Evolutionary conservation across 2,797 vertebrate genomes (phyloP).

Genomic region (Okamejei kenojei): DNA sequence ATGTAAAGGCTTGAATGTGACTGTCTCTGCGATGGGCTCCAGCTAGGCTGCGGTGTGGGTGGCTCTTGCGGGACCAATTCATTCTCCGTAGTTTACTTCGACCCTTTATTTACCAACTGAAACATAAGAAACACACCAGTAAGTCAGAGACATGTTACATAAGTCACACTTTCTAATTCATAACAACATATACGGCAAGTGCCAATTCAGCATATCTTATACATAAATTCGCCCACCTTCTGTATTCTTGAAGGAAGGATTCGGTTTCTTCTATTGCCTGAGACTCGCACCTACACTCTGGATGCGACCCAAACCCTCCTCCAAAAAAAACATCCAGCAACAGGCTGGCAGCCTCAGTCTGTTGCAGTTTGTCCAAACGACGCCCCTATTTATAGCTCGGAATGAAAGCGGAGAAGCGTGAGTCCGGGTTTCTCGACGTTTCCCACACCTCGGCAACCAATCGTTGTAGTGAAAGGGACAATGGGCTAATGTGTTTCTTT

Average conservation of each 20-base stretch:
- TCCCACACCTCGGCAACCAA: conserved; percentile 45
- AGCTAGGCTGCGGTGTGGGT: neutral
- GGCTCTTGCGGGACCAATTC: too few species aligned
- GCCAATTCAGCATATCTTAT: neutral
- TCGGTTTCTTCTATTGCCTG: neutral
- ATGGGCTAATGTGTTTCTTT: conserved; percentile 32
- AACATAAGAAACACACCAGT: neutral
- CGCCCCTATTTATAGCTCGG: neutral
- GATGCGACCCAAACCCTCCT: neutral
- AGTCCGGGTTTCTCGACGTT: conserved; percentile 36
- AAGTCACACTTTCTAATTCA: neutral
- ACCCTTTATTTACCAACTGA: neutral
- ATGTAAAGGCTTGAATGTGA: neutral
- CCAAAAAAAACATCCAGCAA: neutral
- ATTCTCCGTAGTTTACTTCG: neutral
- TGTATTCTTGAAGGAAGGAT: neutral
- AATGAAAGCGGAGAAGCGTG: conserved; percentile 29
- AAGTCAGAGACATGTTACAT: neutral
- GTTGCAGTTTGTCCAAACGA: neutral
- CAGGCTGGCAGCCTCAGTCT: neutral
- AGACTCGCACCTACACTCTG: neutral
- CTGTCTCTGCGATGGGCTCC: neutral
- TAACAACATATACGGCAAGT: neutral
- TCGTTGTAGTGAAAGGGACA: conserved; percentile 40
- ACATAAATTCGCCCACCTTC: neutral